phyloP scores from a whole-genome alignment of 2,888 invertebrate genomes.

The Automeris io region DNA sequence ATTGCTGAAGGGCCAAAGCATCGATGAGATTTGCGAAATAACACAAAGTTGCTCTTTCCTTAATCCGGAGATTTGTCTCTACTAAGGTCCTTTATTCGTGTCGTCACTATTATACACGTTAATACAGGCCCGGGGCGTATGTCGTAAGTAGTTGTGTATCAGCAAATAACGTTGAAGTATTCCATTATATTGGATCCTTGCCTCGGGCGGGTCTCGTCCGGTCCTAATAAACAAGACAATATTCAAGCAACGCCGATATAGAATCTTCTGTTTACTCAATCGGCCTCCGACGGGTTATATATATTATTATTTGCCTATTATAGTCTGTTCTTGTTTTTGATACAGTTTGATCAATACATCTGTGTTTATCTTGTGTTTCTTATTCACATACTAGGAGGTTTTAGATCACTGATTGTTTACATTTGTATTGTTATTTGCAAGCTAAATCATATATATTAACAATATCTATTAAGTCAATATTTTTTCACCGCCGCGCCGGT shows the following conservation, averaged over 20 bases:
- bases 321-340: conserved; percentile 8
- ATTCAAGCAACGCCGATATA: conserved; percentile 40
- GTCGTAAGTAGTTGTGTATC: conserved; percentile 63
- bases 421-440: conserved; percentile 2
- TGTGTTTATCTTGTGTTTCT: conserved; percentile 7
- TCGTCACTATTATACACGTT: conserved; percentile 57
- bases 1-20: conserved; percentile 3
- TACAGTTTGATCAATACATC: conserved; percentile 9
- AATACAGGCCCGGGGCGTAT: conserved; percentile 59
- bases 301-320: conserved; percentile 10
- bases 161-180: conserved; percentile 74
- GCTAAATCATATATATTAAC: neutral
- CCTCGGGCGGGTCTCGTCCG: conserved; percentile 63
- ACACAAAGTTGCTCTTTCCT: conserved; percentile 10
- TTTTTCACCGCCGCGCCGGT: too few relatives aligned
- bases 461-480: neutral
- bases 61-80: conserved; percentile 11
- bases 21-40: conserved; percentile 7
- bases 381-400: conserved; percentile 3
- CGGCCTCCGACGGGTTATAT: conserved; percentile 14
- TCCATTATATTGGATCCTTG: conserved; percentile 74
- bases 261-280: conserved; percentile 47
- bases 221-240: conserved; percentile 71
- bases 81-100: conserved; percentile 32
- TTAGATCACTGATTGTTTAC: neutral